These are phyloP conservation scores for Agriotes lineatus DNA, from an alignment of 2,888 invertebrate genomes.

Conservation along the genomic window DNA sequence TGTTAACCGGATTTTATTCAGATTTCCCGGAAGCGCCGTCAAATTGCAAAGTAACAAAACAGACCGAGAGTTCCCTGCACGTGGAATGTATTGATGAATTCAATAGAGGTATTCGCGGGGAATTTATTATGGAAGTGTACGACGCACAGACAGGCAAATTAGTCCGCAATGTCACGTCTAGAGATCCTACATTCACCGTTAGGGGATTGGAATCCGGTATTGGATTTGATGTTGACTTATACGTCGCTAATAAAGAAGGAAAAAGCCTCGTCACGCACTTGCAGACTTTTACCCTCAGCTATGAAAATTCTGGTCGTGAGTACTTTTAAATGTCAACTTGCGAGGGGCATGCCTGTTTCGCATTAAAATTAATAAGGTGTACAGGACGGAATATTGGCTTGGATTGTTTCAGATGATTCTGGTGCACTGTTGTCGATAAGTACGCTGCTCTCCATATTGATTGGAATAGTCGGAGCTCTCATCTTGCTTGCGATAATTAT, in stretches of 20 bases:
- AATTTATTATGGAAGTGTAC: slow-evolving; percentile 75
- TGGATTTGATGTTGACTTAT: slow-evolving; percentile 73
- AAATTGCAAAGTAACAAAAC: slow-evolving; percentile 77
- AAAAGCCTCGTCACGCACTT: slow-evolving; percentile 73
- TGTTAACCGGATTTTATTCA: slow-evolving; percentile 53
- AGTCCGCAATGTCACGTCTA: slow-evolving; percentile 67
- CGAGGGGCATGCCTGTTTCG: no score
- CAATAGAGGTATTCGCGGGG: slow-evolving; percentile 77
- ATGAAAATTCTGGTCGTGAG: slow-evolving; percentile 74
- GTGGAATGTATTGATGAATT: slow-evolving; percentile 78
- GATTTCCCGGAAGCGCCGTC: slow-evolving; percentile 77
- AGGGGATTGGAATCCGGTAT: slow-evolving; percentile 73
- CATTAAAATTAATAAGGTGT: no score
- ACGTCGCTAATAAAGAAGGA: slow-evolving; percentile 76
- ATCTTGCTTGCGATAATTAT: slow-evolving; percentile 77
- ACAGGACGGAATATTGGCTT: no score
- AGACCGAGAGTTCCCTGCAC: slow-evolving; percentile 75
- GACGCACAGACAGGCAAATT: slow-evolving; percentile 64
- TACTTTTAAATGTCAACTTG: background rate
- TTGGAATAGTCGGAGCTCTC: slow-evolving; percentile 78
- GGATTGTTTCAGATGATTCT: slow-evolving; percentile 21
- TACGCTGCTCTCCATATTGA: slow-evolving; percentile 79
- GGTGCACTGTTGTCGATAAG: slow-evolving; percentile 76
- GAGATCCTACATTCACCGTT: slow-evolving; percentile 72
- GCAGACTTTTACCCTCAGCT: slow-evolving; percentile 74